Percentiles rank a stretch among this genome's conserved stretches.
Evolutionary conservation across 2,797 vertebrate species (phyloP).

Genomic region (Sternarchorhynchus goeldii): DNA sequence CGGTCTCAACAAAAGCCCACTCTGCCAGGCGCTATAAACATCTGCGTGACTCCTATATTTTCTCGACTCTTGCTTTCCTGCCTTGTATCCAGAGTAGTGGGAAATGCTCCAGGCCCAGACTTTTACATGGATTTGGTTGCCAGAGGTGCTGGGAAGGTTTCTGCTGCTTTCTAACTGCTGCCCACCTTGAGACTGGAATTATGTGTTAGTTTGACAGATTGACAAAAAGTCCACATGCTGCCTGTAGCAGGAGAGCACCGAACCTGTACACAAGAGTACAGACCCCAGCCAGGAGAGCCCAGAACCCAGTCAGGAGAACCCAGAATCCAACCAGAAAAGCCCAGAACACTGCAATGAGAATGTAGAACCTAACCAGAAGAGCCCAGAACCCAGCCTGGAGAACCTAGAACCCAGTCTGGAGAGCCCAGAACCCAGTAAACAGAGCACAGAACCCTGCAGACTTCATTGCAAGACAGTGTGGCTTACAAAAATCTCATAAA

Average conservation of each 20-base stretch:
- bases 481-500: slow-evolving; percentile 31
- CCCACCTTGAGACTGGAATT: not conserved
- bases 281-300: too few relatives aligned
- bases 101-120: not conserved
- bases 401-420: too few relatives aligned
- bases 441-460: not conserved
- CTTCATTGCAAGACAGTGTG: not conserved
- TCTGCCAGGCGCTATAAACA: slow-evolving; percentile 28
- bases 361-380: too few relatives aligned
- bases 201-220: not conserved
- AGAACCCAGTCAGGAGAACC: too few relatives aligned
- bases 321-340: too few relatives aligned
- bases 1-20: slow-evolving; percentile 28
- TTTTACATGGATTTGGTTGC: not conserved
- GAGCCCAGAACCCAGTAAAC: too few relatives aligned
- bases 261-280: too few relatives aligned
- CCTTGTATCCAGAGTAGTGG: not conserved
- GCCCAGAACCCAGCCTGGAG: too few relatives aligned
- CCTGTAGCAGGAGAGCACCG: slow-evolving; percentile 3
- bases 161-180: not conserved
- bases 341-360: too few relatives aligned
- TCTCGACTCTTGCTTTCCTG: slow-evolving; percentile 1
- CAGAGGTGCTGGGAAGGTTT: not conserved
- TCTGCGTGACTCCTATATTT: slow-evolving; percentile 13
- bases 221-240: slow-evolving; percentile 18